phyloP scores from a whole-genome alignment of 2,113 vertebrate species.

The Scopus umbretta region DNA sequence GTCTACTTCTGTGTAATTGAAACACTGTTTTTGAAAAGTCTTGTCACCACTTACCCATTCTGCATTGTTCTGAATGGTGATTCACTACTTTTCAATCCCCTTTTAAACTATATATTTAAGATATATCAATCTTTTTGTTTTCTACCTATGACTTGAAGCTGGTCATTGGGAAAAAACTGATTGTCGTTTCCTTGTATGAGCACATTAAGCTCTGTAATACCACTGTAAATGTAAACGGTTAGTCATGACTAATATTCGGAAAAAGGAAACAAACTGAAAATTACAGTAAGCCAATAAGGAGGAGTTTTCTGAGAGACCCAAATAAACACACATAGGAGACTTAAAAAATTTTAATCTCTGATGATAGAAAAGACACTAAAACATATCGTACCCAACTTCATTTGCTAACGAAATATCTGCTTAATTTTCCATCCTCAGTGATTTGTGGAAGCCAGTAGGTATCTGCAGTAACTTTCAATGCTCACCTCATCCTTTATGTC shows the following conservation, averaged over 20 bases:
- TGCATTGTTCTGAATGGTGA: not conserved
- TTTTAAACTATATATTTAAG: not conserved
- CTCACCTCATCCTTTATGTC: conserved; percentile 98
- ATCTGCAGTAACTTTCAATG: not conserved
- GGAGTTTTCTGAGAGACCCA: not conserved
- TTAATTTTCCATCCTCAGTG: not conserved
- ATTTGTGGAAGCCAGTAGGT: not conserved
- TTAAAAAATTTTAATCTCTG: not conserved
- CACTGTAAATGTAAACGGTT: not conserved
- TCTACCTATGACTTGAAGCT: not conserved
- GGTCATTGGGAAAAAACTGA: not conserved
- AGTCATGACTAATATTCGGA: not conserved
- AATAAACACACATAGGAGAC: not conserved
- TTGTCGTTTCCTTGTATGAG: not conserved
- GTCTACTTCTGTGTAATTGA: conserved; percentile 30
- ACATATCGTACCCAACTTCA: not conserved
- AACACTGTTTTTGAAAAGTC: conserved; percentile 11
- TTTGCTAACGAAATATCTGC: not conserved
- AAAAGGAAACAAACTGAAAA: not conserved
- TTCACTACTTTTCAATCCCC: not conserved
- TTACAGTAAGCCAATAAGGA: not conserved
- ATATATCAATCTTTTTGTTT: not conserved
- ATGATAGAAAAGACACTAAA: not conserved
- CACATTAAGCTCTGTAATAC: not conserved
- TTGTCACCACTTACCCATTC: not conserved